Base-by-base conservation (phyloP, 1,140 invertebrate genomes). In the Drosophila ambigua region DNA sequence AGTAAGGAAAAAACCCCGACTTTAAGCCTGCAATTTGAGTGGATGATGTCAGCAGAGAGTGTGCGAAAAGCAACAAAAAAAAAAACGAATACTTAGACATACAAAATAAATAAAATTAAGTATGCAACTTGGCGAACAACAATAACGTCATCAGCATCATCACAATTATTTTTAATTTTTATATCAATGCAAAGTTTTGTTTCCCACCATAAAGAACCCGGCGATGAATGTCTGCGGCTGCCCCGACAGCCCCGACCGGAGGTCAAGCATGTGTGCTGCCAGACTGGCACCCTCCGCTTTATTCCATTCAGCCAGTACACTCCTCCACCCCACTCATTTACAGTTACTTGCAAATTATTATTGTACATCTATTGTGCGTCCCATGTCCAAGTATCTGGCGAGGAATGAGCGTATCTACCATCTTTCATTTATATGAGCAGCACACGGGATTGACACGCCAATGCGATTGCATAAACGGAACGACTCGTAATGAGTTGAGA, bases 281-380 rank as follows among this genome's bases (percentile, higher is more conserved):
- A 16, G 16, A 16, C 16, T 16, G 16, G 16, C 16, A 20, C 20
- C 20, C 20, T 20, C 20, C 20, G 0, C 23, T 24, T 24, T 24
- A 24, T 24, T 20, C 20, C 20, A 20, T 20, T 20, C 20, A 20
- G 0, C 23, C 23, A 24, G 16, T 6, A 50, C 45, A 61, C 58
- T 20, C 13, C 62, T 39, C 16, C 16, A 16, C 16, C 43, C 26
- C 28, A 66, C 53, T 61, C 78, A 76, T 72, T 82, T 87, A 76
- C 82, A 65, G 79, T 79, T 87, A 72, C 75, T 85, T 78, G 82
- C 81, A 63, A 85, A 68, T 68, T 62, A 68, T 87, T 82, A 69
- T 60, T 60, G 63, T 77, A 23, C 50, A 57, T 61, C 41, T 54
- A 62, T 66, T 60, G 48, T 72, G 46, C 39, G 26, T 41, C 8